Base-by-base conservation (phyloP, 2,113 vertebrate species). In the human region DNA sequence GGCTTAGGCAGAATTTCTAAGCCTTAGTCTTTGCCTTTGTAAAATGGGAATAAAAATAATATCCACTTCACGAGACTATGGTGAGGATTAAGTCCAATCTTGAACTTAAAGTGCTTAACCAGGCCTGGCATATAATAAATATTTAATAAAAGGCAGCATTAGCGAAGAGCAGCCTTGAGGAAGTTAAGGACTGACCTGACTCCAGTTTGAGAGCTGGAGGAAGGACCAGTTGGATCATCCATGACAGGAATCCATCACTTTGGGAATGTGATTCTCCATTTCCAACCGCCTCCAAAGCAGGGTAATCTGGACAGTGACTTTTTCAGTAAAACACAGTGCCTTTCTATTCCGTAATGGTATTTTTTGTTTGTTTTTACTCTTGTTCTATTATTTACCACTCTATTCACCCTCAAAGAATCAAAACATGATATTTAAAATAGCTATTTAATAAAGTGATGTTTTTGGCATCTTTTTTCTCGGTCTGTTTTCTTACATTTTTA, bases 391-490 rank as follows among this genome's bases (percentile, higher is more conserved):
- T 68, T 68, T 68, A 17, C 17, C 32, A 68, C 30, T 35, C 18
- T 30, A 68, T 68, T 35, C 66, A 7, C 66, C 66, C 66, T 68
- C 30, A 6, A 68, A 32, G 32, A 68, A 68, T 18, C 66, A 68
- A 68, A 68, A n/a, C 66, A n/a, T n/a, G 66, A 35, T 68, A 68
- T 68, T n/a, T 68, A 68, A n/a, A 68, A 68, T 16, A 68, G 16
- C 61, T 27, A 0, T 59, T 92, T 73, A 57, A 55, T n/a, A 22
- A 72, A 72, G 32, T 70, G 48, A 93, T 68, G 17, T 94, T 76
- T 96, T 89, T 30, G 23, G 78, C 30, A 38, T 70, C 38, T 81
- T 40, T 89, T 90, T 96, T 93, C 55, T 94, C 64, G 25, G 91
- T 30, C 59, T 50, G 30, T 57, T 14, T 32, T 93, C 55, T 95